Conservation (phyloP, 2,113 vertebrate species). For the Poeciliopsis occidentalis region DNA sequence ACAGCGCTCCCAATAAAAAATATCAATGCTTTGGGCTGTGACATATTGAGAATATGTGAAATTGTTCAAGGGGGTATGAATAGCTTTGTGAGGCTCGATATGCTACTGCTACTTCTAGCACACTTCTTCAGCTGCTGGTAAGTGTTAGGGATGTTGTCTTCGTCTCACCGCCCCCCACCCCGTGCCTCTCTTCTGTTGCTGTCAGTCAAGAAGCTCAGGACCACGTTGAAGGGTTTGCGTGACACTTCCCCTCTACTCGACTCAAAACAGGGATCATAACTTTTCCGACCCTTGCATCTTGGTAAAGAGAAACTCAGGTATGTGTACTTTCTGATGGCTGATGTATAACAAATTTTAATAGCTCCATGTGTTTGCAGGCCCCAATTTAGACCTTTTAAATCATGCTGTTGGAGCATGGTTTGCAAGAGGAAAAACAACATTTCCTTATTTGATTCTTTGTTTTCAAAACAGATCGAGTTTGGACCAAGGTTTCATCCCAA, state of each 20-base stretch:
- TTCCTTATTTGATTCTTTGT: not conserved
- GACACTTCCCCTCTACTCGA: constrained; percentile 16
- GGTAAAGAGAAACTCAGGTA: constrained; percentile 47
- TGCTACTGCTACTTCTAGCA: not conserved
- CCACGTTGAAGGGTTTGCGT: constrained; percentile 31
- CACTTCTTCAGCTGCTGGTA: not conserved
- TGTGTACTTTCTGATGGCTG: constrained; percentile 13
- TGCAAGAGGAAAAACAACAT: no score
- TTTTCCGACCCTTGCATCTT: not conserved
- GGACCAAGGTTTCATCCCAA: not conserved
- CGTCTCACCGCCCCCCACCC: constrained; percentile 39
- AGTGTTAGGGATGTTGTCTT: constrained; percentile 20
- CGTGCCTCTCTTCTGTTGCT: constrained; percentile 68
- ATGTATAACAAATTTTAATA: not conserved
- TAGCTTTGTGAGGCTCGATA: not conserved
- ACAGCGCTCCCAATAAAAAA: not conserved
- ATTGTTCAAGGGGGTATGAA: not conserved
- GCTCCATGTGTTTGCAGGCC: constrained; percentile 55
- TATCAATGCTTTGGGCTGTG: not conserved
- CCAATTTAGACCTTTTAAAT: not conserved
- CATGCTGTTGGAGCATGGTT: not conserved
- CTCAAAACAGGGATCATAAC: constrained; percentile 23
- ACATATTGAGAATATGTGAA: not conserved
- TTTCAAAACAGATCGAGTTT: constrained; percentile 9
- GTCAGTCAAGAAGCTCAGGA: constrained; percentile 68